A percentile compares a stretch with the other conserved stretches of the same genome.
Evolutionary conservation across 2,888 invertebrate genomes (phyloP).

Genomic region (Matsumyia berberina): DNA sequence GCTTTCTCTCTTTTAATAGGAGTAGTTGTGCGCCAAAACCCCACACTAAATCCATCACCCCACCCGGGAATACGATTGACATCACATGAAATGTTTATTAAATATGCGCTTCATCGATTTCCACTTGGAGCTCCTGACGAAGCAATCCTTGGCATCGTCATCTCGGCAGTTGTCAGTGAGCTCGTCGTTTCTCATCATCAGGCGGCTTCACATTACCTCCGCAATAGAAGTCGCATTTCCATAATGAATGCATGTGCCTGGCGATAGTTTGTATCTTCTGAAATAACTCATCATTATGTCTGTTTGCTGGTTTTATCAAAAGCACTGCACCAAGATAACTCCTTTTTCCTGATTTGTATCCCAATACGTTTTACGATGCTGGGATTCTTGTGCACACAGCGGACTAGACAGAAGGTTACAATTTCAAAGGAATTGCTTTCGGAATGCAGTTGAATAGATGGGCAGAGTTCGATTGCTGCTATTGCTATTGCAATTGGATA

Average conservation of each 20-base stretch:
- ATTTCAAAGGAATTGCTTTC: conserved; percentile 68
- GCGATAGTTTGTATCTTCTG: conserved; percentile 41
- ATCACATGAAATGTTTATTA: conserved; percentile 71
- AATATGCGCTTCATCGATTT: conserved; percentile 72
- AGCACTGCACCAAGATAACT: conserved; percentile 58
- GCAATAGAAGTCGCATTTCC: conserved; percentile 11
- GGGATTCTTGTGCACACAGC: conserved; percentile 3
- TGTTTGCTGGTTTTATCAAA: conserved; percentile 62
- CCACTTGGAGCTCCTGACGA: conserved; percentile 57
- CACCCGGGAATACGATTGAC: conserved; percentile 34
- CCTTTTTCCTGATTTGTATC: conserved; percentile 65
- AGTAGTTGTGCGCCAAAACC: conserved; percentile 10
- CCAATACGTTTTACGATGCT: conserved; percentile 9
- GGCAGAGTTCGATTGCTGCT: background rate
- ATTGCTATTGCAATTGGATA: conserved; percentile 38
- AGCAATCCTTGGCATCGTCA: conserved; percentile 50
- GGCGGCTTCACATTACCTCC: conserved; percentile 22
- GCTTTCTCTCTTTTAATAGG: conserved; percentile 6
- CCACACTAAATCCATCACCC: background rate
- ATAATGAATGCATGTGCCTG: conserved; percentile 47
- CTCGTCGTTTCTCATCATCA: conserved; percentile 10
- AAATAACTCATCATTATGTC: conserved; percentile 73
- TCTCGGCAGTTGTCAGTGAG: conserved; percentile 9
- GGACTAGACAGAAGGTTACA: conserved; percentile 64
- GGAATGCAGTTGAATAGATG: conserved; percentile 31